Evolutionary conservation across 2,888 invertebrate genomes (phyloP).

Genomic region (Brachylomia viminalis): DNA sequence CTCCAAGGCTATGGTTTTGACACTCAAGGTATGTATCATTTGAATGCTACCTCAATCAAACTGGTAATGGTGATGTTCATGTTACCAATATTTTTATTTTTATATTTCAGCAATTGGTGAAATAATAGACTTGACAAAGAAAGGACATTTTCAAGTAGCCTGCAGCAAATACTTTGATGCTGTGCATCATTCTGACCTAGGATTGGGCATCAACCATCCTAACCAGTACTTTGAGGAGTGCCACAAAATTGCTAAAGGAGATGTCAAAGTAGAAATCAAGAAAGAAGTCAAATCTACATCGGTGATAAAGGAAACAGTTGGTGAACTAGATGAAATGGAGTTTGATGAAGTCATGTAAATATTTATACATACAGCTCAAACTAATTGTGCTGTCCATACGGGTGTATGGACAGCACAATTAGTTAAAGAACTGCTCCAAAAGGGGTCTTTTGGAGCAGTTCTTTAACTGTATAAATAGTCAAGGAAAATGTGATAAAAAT

Average conservation of each 20-base stretch:
- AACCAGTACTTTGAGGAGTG: slow-evolving; percentile 97
- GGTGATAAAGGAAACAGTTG: slow-evolving; percentile 76
- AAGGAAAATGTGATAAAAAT: not conserved
- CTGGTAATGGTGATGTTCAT: not conserved
- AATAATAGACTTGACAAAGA: slow-evolving; percentile 93
- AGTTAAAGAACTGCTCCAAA: no score
- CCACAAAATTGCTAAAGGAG: slow-evolving; percentile 88
- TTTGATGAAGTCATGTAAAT: slow-evolving; percentile 81
- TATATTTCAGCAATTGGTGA: slow-evolving; percentile 92
- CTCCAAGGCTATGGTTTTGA: slow-evolving; percentile 92
- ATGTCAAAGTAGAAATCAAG: slow-evolving; percentile 80
- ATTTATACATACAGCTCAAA: not conserved
- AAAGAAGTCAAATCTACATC: slow-evolving; percentile 71
- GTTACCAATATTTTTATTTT: slow-evolving; percentile 11
- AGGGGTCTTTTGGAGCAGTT: not conserved
- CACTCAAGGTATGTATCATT: slow-evolving; percentile 86
- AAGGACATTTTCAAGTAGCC: slow-evolving; percentile 96
- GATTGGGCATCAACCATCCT: slow-evolving; percentile 95
- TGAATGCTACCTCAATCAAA: not conserved
- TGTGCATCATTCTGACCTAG: slow-evolving; percentile 92
- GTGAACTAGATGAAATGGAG: slow-evolving; percentile 82
- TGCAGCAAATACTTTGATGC: slow-evolving; percentile 96
- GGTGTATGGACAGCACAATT: no score
- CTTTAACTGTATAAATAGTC: not conserved
- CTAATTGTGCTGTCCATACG: not conserved